Evolutionary conservation across 2,113 vertebrate species (phyloP), one percentile per base, ranked within the genome.

Genomic region (Choloepus hoffmanni): DNA sequence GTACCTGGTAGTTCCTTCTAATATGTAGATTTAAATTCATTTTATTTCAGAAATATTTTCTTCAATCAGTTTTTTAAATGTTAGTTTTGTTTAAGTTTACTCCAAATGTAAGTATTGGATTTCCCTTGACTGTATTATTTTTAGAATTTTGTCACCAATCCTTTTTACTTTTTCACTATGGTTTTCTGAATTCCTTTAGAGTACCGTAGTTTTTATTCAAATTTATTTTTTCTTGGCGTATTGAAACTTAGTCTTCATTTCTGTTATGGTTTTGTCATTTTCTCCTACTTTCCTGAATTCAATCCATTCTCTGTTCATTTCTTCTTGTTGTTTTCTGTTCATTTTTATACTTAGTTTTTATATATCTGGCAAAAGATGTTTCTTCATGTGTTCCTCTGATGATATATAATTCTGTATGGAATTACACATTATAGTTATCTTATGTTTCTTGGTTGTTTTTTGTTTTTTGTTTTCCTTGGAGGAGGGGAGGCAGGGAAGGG

Each of bases 41-140:
- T 14, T 78, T 63, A 77, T 77, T 92, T 74, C 45, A 82, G 5
- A 73, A n/a, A 60, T 9, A 3, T 36, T 78, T 85, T 70, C 62
- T 88, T 81, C 19, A 43, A 16, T 63, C 72, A n/a, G n/a, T 79
- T 48, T 74, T 85, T 72, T 45, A 95, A 92, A 72, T 45, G n/a
- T 78, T 62, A 79, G 12, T 72, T 13, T 4, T 84, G 5, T 70
- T 76, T 70, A 36, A 36, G 36, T 36, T 36, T 36, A 36, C 36
- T 36, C 36, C 36, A 36, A 36, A 36, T 36, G 36, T 36, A 36
- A 2, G 36, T 36, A 36, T 36, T 86, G 81, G 43, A 18, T 68
- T 26, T 81, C 68, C 15, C 33, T 78, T n/a, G 5, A 70, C 3
- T 81, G 23, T 83, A 48, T 65, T 85, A 36, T 63, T 48, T 90